Base-by-base conservation (phyloP, 2,797 vertebrate species). In the Adelosebastes latens region DNA sequence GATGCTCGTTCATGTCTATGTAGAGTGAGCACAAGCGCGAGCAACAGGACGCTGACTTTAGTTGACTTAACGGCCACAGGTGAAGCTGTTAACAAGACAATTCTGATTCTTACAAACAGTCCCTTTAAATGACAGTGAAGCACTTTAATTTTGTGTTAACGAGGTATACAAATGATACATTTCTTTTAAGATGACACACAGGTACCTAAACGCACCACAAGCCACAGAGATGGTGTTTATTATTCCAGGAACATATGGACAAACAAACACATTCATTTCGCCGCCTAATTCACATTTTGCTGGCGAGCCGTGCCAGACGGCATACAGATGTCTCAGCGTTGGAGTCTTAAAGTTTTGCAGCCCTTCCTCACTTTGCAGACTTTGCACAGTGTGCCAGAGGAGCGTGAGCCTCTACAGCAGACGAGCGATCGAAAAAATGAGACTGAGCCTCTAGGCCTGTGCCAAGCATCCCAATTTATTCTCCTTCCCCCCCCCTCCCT, bases 381-480 rank as follows among this genome's bases (percentile, higher is more conserved):
- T 87, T 49, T 77, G 75, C 84, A 85, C 81, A 84, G 75, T 80
- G 70, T 79, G 78, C 85, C 78, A 80, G 82, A 75, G 78, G 81
- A 75, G 76, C 67, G 61, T 85, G 77, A 87, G 80, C 65, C 83
- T 84, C 86, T 81, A 79, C 88, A 90, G 86, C 87, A 93, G 91
- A 83, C 67, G 25, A 82, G 65, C 53, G 46, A 87, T 85, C 65
- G 80, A 85, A 93, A 91, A 91, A 88, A 92, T 81, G 86, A 92
- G 88, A 88, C 89, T 83, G 82, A 93, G 90, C 88, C 87, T 90
- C 75, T 56, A 88, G 88, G 86, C 86, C 78, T 91, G 84, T 90
- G 89, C 83, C 87, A 81, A 84, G 91, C 91, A 93, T 92, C 88
- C 88, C 88, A 92, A 91, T 92, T 91, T 89, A 88, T 81, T 83